A percentile compares a stretch with the other conserved stretches of the same genome.
These are phyloP conservation scores for Erebia palarica DNA, from an alignment of 2,888 invertebrate species.

Conservation along the genomic window DNA sequence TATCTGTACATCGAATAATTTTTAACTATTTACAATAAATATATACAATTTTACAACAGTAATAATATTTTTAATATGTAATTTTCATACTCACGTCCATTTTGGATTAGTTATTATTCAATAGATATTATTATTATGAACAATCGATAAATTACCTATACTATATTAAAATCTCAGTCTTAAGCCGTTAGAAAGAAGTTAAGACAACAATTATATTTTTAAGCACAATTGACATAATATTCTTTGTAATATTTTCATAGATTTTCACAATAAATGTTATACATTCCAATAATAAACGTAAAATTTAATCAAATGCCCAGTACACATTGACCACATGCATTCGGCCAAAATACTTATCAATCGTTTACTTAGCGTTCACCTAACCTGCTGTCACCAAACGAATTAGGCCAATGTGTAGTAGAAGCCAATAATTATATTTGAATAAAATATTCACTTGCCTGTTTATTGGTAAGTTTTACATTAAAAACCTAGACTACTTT, in stretches of 20 bases:
- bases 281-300: background rate
- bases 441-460: background rate
- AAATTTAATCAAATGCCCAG: no score
- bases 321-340: no score
- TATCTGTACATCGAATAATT: slow-evolving; percentile 31
- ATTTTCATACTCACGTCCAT: slow-evolving; percentile 21
- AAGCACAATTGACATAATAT: slow-evolving; percentile 34
- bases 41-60: slow-evolving; percentile 31
- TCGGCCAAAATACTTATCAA: no score
- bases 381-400: no score
- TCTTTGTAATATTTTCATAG: slow-evolving; percentile 13
- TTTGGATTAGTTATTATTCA: slow-evolving; percentile 14
- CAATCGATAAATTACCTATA: slow-evolving; percentile 27
- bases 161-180: slow-evolving; percentile 38
- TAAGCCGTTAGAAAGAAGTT: slow-evolving; percentile 37
- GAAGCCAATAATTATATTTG: background rate
- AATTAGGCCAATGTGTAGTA: no score
- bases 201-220: slow-evolving; percentile 29
- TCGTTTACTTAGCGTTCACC: no score
- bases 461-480: background rate
- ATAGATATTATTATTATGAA: slow-evolving; percentile 16
- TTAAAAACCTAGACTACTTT: background rate
- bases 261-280: slow-evolving; percentile 5
- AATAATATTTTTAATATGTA: slow-evolving; percentile 25
- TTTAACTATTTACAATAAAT: slow-evolving; percentile 29